phyloP scores from a whole-genome alignment of 2,888 invertebrate genomes.

The Strigamia transsilvanica region DNA sequence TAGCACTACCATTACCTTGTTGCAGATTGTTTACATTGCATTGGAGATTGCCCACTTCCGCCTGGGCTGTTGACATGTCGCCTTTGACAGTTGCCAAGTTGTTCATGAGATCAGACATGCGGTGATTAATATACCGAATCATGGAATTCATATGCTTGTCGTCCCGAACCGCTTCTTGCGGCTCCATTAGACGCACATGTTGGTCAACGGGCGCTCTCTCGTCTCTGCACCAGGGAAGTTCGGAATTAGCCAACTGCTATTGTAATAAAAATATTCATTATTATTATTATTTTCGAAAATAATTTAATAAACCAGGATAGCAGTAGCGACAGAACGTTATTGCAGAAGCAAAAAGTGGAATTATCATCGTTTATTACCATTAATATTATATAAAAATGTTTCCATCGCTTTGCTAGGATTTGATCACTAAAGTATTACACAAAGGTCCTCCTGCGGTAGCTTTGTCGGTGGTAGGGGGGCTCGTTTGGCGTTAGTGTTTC shows the following conservation, averaged over 20 bases:
- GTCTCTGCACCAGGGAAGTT: slow-evolving; percentile 26
- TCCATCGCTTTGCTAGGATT: slow-evolving; percentile 24
- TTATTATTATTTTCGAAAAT: not conserved
- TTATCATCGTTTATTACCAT: not conserved
- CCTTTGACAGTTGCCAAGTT: slow-evolving; percentile 6
- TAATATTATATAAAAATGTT: not conserved
- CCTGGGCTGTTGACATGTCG: slow-evolving; percentile 1
- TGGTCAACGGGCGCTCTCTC: not conserved
- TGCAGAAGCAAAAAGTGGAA: not conserved
- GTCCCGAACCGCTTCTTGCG: not conserved
- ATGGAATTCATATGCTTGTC: slow-evolving; percentile 32
- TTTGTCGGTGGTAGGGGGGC: not conserved
- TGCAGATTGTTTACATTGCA: slow-evolving; percentile 32
- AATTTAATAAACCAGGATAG: not conserved
- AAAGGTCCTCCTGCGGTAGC: not conserved
- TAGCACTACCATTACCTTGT: slow-evolving; percentile 15
- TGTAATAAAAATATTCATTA: not conserved
- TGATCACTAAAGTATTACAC: slow-evolving; percentile 30
- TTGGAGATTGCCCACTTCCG: slow-evolving; percentile 10
- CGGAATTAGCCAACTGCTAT: not conserved
- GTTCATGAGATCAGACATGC: slow-evolving; percentile 38
- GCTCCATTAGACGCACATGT: not conserved
- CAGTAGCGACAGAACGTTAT: slow-evolving; percentile 13
- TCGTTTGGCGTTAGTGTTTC: not conserved
- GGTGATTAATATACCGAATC: not conserved